Conservation (phyloP, 2,888 invertebrate genomes). For the Coelopa pilipes region DNA sequence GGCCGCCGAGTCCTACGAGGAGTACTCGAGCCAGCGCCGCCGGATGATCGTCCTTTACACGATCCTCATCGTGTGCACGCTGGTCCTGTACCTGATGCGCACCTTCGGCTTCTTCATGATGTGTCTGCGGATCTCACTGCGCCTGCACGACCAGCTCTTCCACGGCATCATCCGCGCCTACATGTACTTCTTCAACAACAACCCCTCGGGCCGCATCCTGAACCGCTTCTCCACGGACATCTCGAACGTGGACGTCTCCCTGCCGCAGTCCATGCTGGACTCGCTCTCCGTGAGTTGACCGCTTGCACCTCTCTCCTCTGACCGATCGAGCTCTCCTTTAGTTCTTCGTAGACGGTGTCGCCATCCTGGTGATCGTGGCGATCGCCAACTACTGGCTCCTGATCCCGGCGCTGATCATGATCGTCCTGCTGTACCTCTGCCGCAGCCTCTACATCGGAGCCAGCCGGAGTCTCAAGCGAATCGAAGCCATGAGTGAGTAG, state of each 20-base stretch:
- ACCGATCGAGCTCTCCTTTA: slow-evolving; percentile 35
- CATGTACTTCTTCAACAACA: slow-evolving; percentile 82
- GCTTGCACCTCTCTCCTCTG: background rate
- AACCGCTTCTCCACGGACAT: slow-evolving; percentile 83
- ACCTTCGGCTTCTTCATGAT: slow-evolving; percentile 76
- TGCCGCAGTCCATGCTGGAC: slow-evolving; percentile 73
- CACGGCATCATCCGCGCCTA: slow-evolving; percentile 76
- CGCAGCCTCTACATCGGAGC: slow-evolving; percentile 70
- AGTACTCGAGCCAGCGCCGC: slow-evolving; percentile 50
- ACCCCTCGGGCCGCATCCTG: slow-evolving; percentile 74
- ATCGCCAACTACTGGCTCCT: slow-evolving; percentile 73
- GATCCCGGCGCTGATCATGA: slow-evolving; percentile 71
- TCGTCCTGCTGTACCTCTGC: slow-evolving; percentile 70
- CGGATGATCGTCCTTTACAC: slow-evolving; percentile 57
- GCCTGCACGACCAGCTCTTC: slow-evolving; percentile 83
- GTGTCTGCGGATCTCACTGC: slow-evolving; percentile 79
- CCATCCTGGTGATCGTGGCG: slow-evolving; percentile 73
- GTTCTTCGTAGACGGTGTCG: slow-evolving; percentile 61
- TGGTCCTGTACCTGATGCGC: slow-evolving; percentile 70
- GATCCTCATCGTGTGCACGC: slow-evolving; percentile 54
- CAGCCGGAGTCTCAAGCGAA: slow-evolving; percentile 69
- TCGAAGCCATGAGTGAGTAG: slow-evolving; percentile 64
- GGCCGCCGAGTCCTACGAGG: slow-evolving; percentile 43
- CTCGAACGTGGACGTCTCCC: slow-evolving; percentile 72
- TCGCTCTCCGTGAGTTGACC: slow-evolving; percentile 69